Evolutionary conservation across 2,797 vertebrate genomes (phyloP).

Genomic region (Mastacembelus armatus): DNA sequence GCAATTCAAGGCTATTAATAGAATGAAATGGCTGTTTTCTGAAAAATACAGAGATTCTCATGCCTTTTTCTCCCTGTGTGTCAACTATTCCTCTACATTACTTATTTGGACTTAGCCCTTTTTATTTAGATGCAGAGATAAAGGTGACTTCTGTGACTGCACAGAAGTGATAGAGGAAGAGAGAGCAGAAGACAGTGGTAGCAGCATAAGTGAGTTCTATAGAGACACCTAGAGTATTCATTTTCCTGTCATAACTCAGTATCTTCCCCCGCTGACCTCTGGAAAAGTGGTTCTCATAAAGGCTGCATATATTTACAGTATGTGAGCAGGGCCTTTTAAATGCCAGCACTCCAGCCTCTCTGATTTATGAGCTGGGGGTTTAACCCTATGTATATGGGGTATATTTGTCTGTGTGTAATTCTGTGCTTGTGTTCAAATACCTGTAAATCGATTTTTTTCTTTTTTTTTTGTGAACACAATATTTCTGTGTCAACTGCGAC

Average conservation of each 20-base stretch:
- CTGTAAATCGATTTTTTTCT: conserved; percentile 4
- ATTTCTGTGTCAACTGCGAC: conserved; percentile 24
- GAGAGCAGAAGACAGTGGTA: not conserved
- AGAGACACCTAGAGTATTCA: conserved; percentile 27
- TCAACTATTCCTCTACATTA: not conserved
- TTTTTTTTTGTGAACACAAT: not conserved
- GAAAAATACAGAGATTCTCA: not conserved
- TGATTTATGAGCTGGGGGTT: conserved; percentile 59
- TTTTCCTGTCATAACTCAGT: conserved; percentile 31
- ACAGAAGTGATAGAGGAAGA: not conserved
- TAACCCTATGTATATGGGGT: conserved; percentile 21
- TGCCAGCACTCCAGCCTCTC: conserved; percentile 10
- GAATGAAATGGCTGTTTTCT: not conserved
- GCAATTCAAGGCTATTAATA: not conserved
- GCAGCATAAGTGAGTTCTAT: not conserved
- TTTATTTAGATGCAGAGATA: not conserved
- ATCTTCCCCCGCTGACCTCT: conserved; percentile 43
- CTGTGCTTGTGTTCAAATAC: not conserved
- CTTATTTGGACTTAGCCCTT: not conserved
- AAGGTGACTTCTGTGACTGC: not conserved
- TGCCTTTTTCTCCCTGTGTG: not conserved
- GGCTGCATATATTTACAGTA: conserved; percentile 51
- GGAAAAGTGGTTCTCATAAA: conserved; percentile 38
- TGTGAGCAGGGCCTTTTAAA: conserved; percentile 49
- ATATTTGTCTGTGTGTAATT: not conserved